Percentiles rank a stretch among this genome's conserved stretches.
Conservation (phyloP, 2,888 invertebrate genomes). For the Drosophila picticornis region DNA sequence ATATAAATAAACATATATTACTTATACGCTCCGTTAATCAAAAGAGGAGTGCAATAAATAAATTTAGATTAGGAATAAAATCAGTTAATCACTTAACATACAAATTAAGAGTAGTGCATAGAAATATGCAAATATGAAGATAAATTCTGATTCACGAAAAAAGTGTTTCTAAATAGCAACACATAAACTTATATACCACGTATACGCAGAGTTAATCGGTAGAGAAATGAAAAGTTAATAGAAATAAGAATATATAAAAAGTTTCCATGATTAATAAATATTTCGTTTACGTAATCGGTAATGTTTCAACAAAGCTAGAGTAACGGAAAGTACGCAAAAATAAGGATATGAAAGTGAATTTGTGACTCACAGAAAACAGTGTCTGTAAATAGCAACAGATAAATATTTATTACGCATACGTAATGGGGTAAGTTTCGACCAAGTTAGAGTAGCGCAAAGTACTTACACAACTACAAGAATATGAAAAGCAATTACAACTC, state of each 20-base stretch:
- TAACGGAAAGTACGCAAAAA: background rate
- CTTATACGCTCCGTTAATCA: background rate
- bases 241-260: background rate
- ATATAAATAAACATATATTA: background rate
- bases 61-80: background rate
- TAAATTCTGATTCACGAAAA: too few relatives aligned
- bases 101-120: background rate
- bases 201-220: background rate
- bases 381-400: background rate
- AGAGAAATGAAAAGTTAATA: background rate
- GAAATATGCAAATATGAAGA: background rate
- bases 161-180: background rate
- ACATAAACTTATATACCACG: background rate
- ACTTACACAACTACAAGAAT: background rate
- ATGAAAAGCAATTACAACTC: background rate
- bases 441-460: background rate
- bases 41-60: too few relatives aligned
- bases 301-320: background rate
- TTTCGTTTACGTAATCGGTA: constrained; percentile 4
- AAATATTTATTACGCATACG: background rate
- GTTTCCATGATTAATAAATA: background rate
- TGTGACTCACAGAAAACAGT: background rate
- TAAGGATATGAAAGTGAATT: background rate
- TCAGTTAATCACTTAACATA: background rate
- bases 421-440: background rate